Evolutionary conservation across 2,113 vertebrate species (phyloP), one percentile per base, ranked within the genome.

Genomic region (Stictonetta naevosa): DNA sequence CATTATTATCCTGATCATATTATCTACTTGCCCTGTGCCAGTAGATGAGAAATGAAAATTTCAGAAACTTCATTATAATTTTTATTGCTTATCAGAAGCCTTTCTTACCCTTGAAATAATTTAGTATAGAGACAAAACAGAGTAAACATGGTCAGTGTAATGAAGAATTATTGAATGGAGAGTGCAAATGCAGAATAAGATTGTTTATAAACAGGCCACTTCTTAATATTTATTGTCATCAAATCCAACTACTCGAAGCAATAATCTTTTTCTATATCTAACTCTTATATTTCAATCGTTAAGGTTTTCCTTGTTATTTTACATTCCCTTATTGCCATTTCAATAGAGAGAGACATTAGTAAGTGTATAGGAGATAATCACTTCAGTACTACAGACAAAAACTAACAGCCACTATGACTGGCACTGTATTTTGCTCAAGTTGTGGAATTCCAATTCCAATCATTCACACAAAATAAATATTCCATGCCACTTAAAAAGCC

Each of bases 131-230:
- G 38, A 68, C 11, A 75, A 90, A 95, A 88, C 55, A 88, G 28
- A 52, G 58, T 95, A 96, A 93, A 85, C 33, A 90, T 92, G 29
- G 48, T 55, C 38, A 90, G 60, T 92, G 42, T 66, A 63, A 75
- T 59, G 69, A 89, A 89, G 48, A 95, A 71, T 79, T 87, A 78
- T 89, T 91, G 16, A 73, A 93, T 84, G 40, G 38, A 89, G 78
- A 95, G 33, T 85, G 46, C 48, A 95, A 96, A 90, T 73, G 87
- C 44, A 55, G 22, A 46, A 63, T 74, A 90, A 93, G 79, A 15
- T 46, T 92, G 86, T 91, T 91, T 94, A 42, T 86, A 95, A 93
- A 91, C 83, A 96, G 88, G 20, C 20, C 91, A 46, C 10, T 82
- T 63, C 2, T 67, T 93, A 79, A 56, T 82, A 59, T 64, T 90